phyloP scores from a whole-genome alignment of 2,113 vertebrate species.

The Grammomys surdaster region DNA sequence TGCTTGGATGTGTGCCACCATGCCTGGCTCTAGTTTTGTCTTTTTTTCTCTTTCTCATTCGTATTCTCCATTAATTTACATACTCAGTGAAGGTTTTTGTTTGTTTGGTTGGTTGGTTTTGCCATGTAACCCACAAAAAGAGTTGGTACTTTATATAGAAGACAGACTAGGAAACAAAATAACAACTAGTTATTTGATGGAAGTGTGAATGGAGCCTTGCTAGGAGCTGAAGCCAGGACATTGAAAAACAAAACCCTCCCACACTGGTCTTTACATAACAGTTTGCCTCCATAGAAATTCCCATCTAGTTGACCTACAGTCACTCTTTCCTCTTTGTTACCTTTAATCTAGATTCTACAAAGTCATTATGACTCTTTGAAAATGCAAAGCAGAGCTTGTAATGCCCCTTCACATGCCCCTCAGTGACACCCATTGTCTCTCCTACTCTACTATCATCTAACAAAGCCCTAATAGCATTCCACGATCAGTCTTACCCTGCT shows the following conservation, averaged over 20 bases:
- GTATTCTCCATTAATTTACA: not conserved
- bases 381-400: not conserved
- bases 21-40: not conserved
- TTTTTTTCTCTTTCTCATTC: not conserved
- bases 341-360: not conserved
- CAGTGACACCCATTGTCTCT: not conserved
- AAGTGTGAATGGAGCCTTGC: not conserved
- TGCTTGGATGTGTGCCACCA: not conserved
- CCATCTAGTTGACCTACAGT: not conserved
- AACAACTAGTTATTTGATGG: not conserved
- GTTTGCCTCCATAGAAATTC: not conserved
- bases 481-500: too few species aligned
- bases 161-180: not conserved
- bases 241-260: not conserved
- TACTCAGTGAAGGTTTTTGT: not conserved
- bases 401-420: not conserved
- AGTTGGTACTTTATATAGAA: not conserved
- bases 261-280: not conserved
- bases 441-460: not conserved
- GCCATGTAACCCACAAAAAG: not conserved
- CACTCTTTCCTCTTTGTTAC: not conserved
- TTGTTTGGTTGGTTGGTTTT: not conserved
- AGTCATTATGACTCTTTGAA: not conserved
- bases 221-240: not conserved
- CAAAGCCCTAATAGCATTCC: not conserved